Evolutionary conservation across 2,888 invertebrate species (phyloP).

Genomic region (Nymphalis c-album): DNA sequence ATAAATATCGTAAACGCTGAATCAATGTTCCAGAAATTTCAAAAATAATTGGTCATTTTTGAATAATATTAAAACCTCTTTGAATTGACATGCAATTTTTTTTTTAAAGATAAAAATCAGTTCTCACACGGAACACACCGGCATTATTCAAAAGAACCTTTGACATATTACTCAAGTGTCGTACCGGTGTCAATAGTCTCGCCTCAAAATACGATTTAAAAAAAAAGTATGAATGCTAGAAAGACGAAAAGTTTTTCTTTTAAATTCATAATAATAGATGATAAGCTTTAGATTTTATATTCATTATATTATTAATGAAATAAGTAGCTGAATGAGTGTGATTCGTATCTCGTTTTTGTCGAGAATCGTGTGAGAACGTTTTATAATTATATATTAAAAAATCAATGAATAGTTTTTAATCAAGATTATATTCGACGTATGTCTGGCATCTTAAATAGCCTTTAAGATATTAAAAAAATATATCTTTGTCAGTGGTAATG

Average conservation of each 20-base stretch:
- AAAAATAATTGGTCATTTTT: too few relatives aligned
- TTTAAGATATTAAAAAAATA: neutral
- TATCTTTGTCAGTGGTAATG: neutral
- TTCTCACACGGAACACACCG: conserved; percentile 58
- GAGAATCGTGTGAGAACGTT: conserved; percentile 25
- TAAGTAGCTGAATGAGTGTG: conserved; percentile 60
- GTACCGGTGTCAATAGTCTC: conserved; percentile 67
- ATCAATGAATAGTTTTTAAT: conserved; percentile 1
- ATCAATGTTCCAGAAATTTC: too few relatives aligned
- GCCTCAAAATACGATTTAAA: conserved; percentile 49
- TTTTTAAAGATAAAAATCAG: conserved; percentile 36
- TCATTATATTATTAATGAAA: conserved; percentile 53
- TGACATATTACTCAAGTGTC: conserved; percentile 46
- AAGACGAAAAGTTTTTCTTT: conserved; percentile 3
- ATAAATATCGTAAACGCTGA: too few relatives aligned
- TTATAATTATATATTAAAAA: conserved; percentile 10
- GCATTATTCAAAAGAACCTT: conserved; percentile 45
- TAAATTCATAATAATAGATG: conserved; percentile 8
- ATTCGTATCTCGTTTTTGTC: conserved; percentile 38
- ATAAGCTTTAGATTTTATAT: conserved; percentile 35
- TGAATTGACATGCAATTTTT: neutral
- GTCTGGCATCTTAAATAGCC: neutral
- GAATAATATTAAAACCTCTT: too few relatives aligned
- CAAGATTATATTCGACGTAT: neutral
- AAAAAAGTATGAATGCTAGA: conserved; percentile 30